These are phyloP conservation scores for Scomber japonicus DNA, from an alignment of 2,113 vertebrate species.

Conservation along the genomic window DNA sequence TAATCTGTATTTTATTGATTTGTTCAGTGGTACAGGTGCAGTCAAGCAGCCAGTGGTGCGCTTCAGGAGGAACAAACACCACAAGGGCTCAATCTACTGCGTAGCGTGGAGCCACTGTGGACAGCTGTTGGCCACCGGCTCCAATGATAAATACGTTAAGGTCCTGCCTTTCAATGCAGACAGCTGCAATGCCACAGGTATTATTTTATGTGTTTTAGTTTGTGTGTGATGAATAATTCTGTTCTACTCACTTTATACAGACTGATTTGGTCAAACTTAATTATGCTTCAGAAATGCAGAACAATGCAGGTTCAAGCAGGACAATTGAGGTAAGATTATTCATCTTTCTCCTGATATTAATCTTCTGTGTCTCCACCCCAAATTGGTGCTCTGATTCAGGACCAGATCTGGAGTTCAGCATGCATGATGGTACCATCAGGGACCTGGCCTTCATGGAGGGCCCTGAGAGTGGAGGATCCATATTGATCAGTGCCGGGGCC, in stretches of 20 bases:
- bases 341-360: background rate
- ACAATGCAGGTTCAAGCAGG: background rate
- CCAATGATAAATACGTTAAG: conserved; percentile 98
- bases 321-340: background rate
- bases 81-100: conserved; percentile 99
- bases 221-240: background rate
- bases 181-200: conserved; percentile 95
- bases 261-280: background rate
- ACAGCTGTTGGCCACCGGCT: conserved; percentile 95
- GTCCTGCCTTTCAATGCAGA: conserved; percentile 96
- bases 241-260: background rate
- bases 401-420: conserved; percentile 95
- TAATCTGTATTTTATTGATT: background rate
- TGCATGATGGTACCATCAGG: conserved; percentile 98
- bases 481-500: conserved; percentile 97
- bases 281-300: background rate
- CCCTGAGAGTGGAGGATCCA: conserved; percentile 94
- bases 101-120: conserved; percentile 98
- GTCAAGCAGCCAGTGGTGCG: conserved; percentile 91
- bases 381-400: conserved; percentile 86
- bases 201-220: background rate
- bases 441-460: conserved; percentile 99
- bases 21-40: conserved; percentile 82
- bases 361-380: conserved; percentile 48
- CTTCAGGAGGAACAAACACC: conserved; percentile 98